Evolutionary conservation across 2,797 vertebrate species (phyloP).

Genomic region (Percopsis omiscomaycus): DNA sequence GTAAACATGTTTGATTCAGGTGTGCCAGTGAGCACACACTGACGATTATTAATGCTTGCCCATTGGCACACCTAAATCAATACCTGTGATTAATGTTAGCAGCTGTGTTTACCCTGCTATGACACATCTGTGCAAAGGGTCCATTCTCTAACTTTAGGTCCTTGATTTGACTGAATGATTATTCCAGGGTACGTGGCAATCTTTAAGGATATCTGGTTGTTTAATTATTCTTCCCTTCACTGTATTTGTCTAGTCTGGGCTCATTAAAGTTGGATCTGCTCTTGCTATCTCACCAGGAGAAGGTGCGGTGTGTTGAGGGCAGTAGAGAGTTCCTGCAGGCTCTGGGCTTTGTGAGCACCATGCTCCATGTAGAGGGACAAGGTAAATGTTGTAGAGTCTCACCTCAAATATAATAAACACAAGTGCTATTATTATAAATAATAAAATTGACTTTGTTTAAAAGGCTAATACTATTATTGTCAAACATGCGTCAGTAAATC

Average conservation of each 20-base stretch:
- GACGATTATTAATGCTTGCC: too few relatives aligned
- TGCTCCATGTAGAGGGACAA: slow-evolving; percentile 82
- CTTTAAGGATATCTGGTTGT: not conserved
- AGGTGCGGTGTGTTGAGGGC: slow-evolving; percentile 86
- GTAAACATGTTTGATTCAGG: too few relatives aligned
- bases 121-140: too few relatives aligned
- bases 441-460: not conserved
- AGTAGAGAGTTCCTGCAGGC: slow-evolving; percentile 87
- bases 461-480: not conserved
- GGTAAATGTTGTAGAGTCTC: slow-evolving; percentile 65
- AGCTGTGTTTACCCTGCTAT: too few relatives aligned
- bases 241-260: not conserved
- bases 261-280: too few relatives aligned
- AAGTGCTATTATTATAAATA: not conserved
- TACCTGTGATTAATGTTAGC: too few relatives aligned
- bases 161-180: too few relatives aligned
- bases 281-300: slow-evolving; percentile 77
- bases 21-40: too few relatives aligned
- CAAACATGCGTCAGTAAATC: not conserved
- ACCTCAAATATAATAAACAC: not conserved
- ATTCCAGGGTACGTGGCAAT: too few relatives aligned
- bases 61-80: too few relatives aligned
- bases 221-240: not conserved
- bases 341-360: slow-evolving; percentile 82
- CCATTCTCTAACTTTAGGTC: too few relatives aligned